A percentile compares a stretch with the other conserved stretches of the same genome.
phyloP scores from a whole-genome alignment of 2,113 vertebrate genomes.

The Eurystomus gularis region DNA sequence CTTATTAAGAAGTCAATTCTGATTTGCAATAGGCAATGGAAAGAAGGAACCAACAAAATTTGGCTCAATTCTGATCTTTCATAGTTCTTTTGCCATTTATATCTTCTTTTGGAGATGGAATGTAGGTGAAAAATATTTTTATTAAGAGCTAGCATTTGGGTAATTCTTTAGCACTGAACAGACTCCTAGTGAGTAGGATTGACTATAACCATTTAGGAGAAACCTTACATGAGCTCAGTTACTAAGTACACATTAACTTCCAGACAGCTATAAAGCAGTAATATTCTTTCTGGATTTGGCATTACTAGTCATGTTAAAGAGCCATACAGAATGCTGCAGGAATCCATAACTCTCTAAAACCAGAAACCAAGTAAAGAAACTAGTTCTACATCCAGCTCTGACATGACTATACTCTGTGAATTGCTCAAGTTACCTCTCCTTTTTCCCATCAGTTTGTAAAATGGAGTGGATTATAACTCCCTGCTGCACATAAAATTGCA shows the following conservation, averaged over 20 bases:
- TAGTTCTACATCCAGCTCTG: background rate
- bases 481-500: background rate
- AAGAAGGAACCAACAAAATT: conserved; percentile 15
- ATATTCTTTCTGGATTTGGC: background rate
- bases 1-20: conserved; percentile 61
- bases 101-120: background rate
- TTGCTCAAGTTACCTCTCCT: background rate
- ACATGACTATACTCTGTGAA: background rate
- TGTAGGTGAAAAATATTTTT: background rate
- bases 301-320: background rate
- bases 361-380: background rate
- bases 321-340: background rate
- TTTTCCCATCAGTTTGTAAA: background rate
- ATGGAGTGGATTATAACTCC: background rate
- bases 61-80: background rate
- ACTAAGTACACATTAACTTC: background rate
- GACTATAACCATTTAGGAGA: background rate
- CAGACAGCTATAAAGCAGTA: background rate
- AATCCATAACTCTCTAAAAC: background rate
- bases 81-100: background rate
- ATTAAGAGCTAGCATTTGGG: background rate
- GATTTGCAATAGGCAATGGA: conserved; percentile 35
- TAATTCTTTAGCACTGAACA: background rate
- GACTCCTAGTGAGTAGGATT: background rate
- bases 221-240: background rate